Evolutionary conservation across 2,888 invertebrate genomes (phyloP).

Genomic region (Shargacucullia verbasci): DNA sequence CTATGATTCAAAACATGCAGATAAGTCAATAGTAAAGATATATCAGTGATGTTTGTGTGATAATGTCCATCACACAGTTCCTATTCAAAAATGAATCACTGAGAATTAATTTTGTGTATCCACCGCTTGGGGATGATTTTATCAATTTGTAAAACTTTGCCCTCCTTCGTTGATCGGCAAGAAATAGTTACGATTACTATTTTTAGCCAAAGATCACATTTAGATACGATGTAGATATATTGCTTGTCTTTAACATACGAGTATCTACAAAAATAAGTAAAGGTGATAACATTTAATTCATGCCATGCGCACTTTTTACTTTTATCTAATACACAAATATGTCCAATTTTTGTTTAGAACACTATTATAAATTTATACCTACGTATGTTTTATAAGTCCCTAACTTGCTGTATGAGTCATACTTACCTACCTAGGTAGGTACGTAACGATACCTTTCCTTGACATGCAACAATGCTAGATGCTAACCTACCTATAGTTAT

Average conservation of each 20-base stretch:
- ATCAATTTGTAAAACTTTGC: constrained; percentile 18
- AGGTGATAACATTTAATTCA: too few species aligned
- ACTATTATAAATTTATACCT: too few species aligned
- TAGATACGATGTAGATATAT: too few species aligned
- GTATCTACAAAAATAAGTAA: too few species aligned
- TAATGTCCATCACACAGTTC: constrained; percentile 23
- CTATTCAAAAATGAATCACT: constrained; percentile 25
- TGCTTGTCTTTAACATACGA: too few species aligned
- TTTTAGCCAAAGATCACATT: too few species aligned
- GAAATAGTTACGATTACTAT: constrained; percentile 16
- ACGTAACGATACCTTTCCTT: constrained; percentile 19
- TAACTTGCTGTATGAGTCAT: too few species aligned
- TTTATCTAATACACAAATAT: too few species aligned
- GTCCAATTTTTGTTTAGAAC: too few species aligned
- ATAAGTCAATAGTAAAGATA: constrained; percentile 59
- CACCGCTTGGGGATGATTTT: constrained; percentile 15
- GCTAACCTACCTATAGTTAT: constrained; percentile 1
- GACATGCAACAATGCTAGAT: constrained; percentile 16
- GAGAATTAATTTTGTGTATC: constrained; percentile 46
- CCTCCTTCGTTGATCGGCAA: constrained; percentile 6
- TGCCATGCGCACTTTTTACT: too few species aligned
- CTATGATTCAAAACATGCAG: constrained; percentile 61
- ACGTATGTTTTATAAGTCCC: too few species aligned
- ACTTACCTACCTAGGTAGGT: too few species aligned
- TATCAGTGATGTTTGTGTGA: constrained; percentile 59